Conservation (phyloP, 2,113 vertebrate genomes). For the Ammodramus savannarum region DNA sequence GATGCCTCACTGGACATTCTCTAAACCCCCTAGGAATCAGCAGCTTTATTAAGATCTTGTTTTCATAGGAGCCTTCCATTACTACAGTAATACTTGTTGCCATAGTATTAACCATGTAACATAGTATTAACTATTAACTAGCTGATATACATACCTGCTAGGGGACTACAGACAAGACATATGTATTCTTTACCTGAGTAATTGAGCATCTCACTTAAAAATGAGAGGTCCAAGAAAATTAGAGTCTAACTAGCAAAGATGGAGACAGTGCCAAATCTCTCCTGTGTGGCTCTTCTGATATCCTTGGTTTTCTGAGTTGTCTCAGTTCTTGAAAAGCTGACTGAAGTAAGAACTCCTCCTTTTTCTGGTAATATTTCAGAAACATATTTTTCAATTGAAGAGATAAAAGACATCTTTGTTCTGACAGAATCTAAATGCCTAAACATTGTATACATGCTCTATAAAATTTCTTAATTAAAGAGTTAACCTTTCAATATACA, state of each 20-base stretch:
- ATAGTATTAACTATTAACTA: background rate
- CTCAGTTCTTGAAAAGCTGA: background rate
- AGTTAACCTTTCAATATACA: background rate
- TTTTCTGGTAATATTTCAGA: background rate
- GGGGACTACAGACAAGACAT: background rate
- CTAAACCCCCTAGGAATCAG: background rate
- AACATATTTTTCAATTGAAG: background rate
- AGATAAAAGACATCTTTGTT: background rate
- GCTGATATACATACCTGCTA: background rate
- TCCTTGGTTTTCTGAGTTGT: background rate
- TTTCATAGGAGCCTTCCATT: background rate
- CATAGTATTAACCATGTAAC: background rate
- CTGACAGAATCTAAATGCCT: background rate
- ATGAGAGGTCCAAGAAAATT: background rate
- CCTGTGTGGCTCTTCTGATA: background rate
- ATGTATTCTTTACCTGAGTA: background rate
- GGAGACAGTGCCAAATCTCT: background rate
- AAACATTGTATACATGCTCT: background rate
- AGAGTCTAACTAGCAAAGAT: background rate
- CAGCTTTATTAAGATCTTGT: background rate
- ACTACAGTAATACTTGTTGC: background rate
- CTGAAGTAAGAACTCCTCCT: background rate
- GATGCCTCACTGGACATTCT: background rate
- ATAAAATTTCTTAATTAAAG: background rate
- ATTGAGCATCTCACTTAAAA: background rate